Percentiles rank a stretch among this genome's conserved stretches.
phyloP scores from a whole-genome alignment of 2,113 vertebrate species.

The Erythrocebus patas region DNA sequence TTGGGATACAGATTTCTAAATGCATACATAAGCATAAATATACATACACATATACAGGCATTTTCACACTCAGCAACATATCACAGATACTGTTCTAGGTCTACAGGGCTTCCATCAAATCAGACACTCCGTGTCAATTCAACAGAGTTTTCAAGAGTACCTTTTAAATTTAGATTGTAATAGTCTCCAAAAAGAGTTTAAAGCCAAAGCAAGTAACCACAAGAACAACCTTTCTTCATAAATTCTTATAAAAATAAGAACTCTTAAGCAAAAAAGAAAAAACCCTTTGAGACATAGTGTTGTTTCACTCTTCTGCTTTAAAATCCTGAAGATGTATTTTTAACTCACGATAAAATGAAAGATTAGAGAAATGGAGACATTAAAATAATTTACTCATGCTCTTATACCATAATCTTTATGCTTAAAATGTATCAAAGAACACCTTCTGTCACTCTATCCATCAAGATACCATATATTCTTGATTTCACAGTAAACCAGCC shows the following conservation, averaged over 20 bases:
- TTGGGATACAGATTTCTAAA: neutral
- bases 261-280: constrained; percentile 25
- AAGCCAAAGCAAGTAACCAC: constrained; percentile 19
- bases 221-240: neutral
- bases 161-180: neutral
- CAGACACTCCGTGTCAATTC: neutral
- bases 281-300: constrained; percentile 37
- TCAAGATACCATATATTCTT: neutral
- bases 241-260: constrained; percentile 46
- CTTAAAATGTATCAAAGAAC: neutral
- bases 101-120: neutral
- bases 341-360: constrained; percentile 35
- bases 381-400: neutral
- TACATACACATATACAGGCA: fast-evolving
- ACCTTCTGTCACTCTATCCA: neutral
- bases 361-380: neutral
- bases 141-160: neutral
- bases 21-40: neutral
- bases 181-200: neutral
- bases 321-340: constrained; percentile 32
- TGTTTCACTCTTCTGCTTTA: constrained; percentile 47
- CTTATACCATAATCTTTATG: neutral
- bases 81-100: neutral
- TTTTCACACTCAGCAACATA: neutral
- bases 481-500: neutral